phyloP scores from a whole-genome alignment of 2,888 invertebrate species.

The Nasonia oneida region DNA sequence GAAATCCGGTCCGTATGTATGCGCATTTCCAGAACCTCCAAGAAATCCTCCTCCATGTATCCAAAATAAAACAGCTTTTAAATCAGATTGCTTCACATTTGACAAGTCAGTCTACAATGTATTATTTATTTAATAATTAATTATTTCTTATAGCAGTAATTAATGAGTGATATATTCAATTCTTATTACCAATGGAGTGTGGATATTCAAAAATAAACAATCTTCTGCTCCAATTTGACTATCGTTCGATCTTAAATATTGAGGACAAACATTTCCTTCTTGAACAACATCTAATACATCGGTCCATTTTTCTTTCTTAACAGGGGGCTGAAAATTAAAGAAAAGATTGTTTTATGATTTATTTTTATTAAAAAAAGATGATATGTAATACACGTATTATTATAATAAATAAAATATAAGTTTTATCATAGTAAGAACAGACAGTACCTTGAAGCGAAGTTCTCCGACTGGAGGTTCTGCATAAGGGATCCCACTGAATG shows the following conservation, averaged over 20 bases:
- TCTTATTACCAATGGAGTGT: constrained; percentile 61
- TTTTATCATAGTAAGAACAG: too few species aligned
- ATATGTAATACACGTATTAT: background rate
- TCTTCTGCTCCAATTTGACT: constrained; percentile 60
- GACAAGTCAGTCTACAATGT: background rate
- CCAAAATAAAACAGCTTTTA: constrained; percentile 64
- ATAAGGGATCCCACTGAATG: constrained; percentile 70
- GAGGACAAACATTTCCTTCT: constrained; percentile 55
- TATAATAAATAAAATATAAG: too few species aligned
- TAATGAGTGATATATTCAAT: background rate
- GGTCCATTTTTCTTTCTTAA: constrained; percentile 60
- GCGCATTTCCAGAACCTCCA: constrained; percentile 45
- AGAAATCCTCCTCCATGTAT: constrained; percentile 62
- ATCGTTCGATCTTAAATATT: constrained; percentile 15
- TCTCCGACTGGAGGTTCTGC: constrained; percentile 67
- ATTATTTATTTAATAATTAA: background rate
- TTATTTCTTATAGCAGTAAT: background rate
- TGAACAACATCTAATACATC: constrained; percentile 55
- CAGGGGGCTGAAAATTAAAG: constrained; percentile 60
- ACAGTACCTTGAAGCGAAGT: constrained; percentile 68
- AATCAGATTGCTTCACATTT: background rate
- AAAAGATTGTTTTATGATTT: background rate
- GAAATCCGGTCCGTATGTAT: constrained; percentile 61
- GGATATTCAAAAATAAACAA: constrained; percentile 64
- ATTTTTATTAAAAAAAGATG: too few species aligned